Base-by-base conservation (phyloP, 1,140 invertebrate species). In the Campoletis sonorensis region DNA sequence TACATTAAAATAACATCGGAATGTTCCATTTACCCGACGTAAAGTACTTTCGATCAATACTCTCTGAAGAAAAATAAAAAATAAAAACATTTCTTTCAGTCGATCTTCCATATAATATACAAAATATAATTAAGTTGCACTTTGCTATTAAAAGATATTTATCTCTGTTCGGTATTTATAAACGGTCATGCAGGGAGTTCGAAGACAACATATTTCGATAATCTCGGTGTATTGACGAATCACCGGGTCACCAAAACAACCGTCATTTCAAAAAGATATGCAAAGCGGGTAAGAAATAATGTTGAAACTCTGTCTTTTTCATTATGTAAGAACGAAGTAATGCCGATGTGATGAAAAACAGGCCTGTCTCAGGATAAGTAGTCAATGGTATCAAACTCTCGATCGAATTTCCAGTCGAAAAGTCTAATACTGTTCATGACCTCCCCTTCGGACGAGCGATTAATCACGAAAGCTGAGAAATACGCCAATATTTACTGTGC, bases 61-160 rank as follows among this genome's bases (percentile, higher is more conserved):
- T 45, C 40, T 13, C n/a, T n/a, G n/a, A n/a, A n/a, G n/a, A n/a
- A n/a, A n/a, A n/a, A n/a, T n/a, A n/a, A n/a, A 8, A 13, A 45
- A 45, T 45, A 45, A 45, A 45, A n/a, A n/a, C n/a, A 45, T 45
- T 45, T 45, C 40, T 45, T 58, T 58, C 54, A 4, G n/a, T 58
- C 54, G 21, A n/a, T n/a, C 18, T 33, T 33, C 49, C 15, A n/a
- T 13, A 58, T n/a, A 21, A 18, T 3, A n/a, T n/a, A 58, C 2
- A n/a, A 23, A 58, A 10, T 58, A 23, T 58, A 23, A 21, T 58
- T 58, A 58, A 1, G 21, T 58, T 58, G 21, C 54, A n/a, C 54
- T 18, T 23, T 58, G 18, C 21, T 58, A 58, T 58, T 58, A 23
- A 58, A 58, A 58, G 54, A 58, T n/a, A 58, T 58, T 58, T 58